phyloP scores from a whole-genome alignment of 1,140 invertebrate genomes.

The Maniola jurtina region DNA sequence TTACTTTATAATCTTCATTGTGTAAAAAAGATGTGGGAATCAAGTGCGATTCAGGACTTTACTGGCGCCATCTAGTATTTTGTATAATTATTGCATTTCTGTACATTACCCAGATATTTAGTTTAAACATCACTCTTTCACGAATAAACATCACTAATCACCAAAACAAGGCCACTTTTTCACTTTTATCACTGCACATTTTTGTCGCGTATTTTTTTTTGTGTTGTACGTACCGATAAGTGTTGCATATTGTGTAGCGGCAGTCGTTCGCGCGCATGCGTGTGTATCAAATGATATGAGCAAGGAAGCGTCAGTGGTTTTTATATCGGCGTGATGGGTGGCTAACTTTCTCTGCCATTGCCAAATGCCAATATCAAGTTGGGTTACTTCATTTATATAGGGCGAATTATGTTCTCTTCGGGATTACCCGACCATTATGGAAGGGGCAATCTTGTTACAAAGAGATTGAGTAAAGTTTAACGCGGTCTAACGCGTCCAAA shows the following conservation, averaged over 20 bases:
- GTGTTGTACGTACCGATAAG: slow-evolving; percentile 69
- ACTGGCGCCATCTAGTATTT: too few species aligned
- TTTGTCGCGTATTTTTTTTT: slow-evolving; percentile 25
- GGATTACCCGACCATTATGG: background rate
- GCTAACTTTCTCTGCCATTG: slow-evolving; percentile 68
- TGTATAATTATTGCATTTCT: background rate
- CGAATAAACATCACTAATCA: slow-evolving; percentile 18
- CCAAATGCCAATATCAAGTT: slow-evolving; percentile 30
- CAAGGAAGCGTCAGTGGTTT: slow-evolving; percentile 64
- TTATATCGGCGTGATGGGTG: slow-evolving; percentile 67
- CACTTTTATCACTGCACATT: slow-evolving; percentile 29
- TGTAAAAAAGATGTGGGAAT: too few species aligned
- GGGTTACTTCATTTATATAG: background rate
- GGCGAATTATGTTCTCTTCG: background rate
- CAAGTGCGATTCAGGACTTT: too few species aligned
- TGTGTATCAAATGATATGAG: slow-evolving; percentile 55
- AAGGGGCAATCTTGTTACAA: background rate
- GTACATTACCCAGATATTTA: slow-evolving; percentile 19
- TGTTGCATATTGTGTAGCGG: slow-evolving; percentile 67
- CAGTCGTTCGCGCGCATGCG: slow-evolving; percentile 52
- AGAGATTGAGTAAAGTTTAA: background rate
- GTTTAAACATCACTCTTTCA: slow-evolving; percentile 22
- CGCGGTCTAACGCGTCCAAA: too few species aligned
- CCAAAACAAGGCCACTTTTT: slow-evolving; percentile 32
- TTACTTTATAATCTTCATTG: too few species aligned